phyloP scores from a whole-genome alignment of 2,888 invertebrate genomes.

The Rhagophthalmus giganteus region DNA sequence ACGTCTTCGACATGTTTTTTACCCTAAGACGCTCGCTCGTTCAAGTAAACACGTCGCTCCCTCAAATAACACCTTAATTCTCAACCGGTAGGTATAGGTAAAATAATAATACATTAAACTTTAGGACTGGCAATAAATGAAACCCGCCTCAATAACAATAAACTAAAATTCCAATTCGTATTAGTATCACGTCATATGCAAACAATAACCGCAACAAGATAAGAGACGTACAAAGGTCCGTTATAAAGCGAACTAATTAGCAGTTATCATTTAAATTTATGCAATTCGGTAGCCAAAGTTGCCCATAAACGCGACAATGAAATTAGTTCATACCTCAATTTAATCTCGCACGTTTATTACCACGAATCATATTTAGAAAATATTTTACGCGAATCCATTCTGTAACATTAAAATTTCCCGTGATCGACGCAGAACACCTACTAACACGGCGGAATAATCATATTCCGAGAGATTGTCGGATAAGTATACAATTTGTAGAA shows the following conservation, averaged over 20 bases:
- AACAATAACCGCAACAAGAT: conserved; percentile 23
- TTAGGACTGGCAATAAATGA: not conserved
- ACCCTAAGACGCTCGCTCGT: no score
- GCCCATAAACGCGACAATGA: conserved; percentile 25
- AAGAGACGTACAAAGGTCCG: conserved; percentile 22
- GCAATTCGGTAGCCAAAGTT: conserved; percentile 22
- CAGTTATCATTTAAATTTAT: conserved; percentile 30
- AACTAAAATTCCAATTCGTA: conserved; percentile 21
- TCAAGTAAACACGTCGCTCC: no score
- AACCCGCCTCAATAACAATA: conserved; percentile 6
- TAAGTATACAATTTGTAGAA: conserved; percentile 10
- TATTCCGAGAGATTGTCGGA: conserved; percentile 6
- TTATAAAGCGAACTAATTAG: conserved; percentile 25
- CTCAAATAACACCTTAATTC: no score
- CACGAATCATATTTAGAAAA: conserved; percentile 12
- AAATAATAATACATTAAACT: no score
- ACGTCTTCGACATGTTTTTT: no score
- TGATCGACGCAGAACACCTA: conserved; percentile 10
- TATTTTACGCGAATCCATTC: conserved; percentile 4
- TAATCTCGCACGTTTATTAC: conserved; percentile 15
- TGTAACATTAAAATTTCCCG: conserved; percentile 9
- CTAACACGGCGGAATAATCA: conserved; percentile 11
- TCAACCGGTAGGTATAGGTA: no score
- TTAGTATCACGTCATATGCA: conserved; percentile 22
- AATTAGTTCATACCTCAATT: conserved; percentile 23